Percentiles rank a stretch among this genome's conserved stretches.
These are phyloP conservation scores for Araneus ventricosus DNA, from an alignment of 1,140 invertebrate species.

Conservation along the genomic window DNA sequence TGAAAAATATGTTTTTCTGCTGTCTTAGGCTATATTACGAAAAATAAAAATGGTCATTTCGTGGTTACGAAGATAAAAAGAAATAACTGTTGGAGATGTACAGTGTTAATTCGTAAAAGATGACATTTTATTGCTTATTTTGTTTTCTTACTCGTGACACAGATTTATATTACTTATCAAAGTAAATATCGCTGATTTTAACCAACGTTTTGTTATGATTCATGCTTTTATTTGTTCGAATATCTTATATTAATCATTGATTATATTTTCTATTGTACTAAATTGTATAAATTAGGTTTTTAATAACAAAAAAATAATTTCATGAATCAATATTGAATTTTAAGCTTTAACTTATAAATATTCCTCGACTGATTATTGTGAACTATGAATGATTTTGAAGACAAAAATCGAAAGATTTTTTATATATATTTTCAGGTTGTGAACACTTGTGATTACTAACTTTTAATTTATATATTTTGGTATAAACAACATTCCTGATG, in stretches of 20 bases:
- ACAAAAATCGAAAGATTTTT: not conserved
- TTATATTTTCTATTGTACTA: no score
- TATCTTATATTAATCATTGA: no score
- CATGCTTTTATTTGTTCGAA: no score
- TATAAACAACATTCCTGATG: constrained; percentile 39
- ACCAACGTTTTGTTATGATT: no score
- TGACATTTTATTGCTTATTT: not conserved
- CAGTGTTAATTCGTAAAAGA: not conserved
- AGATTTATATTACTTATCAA: not conserved
- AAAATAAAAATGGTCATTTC: not conserved
- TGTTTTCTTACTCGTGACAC: not conserved
- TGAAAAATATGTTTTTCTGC: no score
- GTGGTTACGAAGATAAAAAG: not conserved
- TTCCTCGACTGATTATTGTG: not conserved
- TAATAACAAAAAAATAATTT: not conserved
- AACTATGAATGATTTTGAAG: not conserved
- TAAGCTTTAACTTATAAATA: not conserved
- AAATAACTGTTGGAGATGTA: constrained; percentile 1
- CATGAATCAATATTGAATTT: not conserved
- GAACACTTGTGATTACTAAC: constrained; percentile 19
- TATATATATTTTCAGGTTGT: constrained; percentile 7
- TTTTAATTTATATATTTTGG: constrained; percentile 40
- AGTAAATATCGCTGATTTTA: not conserved
- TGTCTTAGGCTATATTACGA: not conserved
- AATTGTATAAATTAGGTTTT: not conserved